phyloP scores from a whole-genome alignment of 2,888 invertebrate genomes.

The Melolontha melolontha region DNA sequence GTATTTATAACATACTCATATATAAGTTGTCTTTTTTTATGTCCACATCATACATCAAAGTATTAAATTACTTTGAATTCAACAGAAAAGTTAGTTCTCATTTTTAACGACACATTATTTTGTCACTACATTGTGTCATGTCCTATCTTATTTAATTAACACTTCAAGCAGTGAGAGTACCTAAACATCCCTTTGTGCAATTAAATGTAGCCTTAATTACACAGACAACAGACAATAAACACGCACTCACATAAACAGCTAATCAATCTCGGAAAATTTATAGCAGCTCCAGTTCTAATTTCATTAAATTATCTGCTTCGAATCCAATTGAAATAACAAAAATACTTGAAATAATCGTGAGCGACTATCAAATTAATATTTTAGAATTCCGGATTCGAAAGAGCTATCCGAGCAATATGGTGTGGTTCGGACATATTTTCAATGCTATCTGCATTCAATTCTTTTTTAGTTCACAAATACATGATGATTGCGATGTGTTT shows the following conservation, averaged over 20 bases:
- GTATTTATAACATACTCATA: too few species aligned
- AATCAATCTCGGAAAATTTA: constrained; percentile 15
- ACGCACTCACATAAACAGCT: constrained; percentile 19
- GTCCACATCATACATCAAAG: too few species aligned
- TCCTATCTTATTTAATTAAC: constrained; percentile 10
- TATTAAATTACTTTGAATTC: too few species aligned
- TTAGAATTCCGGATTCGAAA: constrained; percentile 40
- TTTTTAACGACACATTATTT: not conserved
- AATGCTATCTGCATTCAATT: constrained; percentile 42
- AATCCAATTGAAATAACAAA: constrained; percentile 19
- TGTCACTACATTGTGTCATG: not conserved
- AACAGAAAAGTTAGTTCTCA: too few species aligned
- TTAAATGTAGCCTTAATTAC: constrained; percentile 20
- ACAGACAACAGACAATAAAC: constrained; percentile 25
- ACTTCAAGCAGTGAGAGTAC: constrained; percentile 16
- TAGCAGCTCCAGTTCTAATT: constrained; percentile 13
- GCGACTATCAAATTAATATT: constrained; percentile 17
- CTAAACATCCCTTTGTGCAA: constrained; percentile 14
- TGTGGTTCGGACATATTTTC: constrained; percentile 45
- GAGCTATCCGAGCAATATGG: constrained; percentile 49
- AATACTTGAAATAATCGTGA: constrained; percentile 2
- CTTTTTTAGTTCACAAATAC: constrained; percentile 15
- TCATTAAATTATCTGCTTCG: not conserved
- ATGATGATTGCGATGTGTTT: constrained; percentile 23
- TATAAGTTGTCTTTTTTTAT: too few species aligned